phyloP scores from a whole-genome alignment of 2,888 invertebrate species.

The Eristalinus aeneus region DNA sequence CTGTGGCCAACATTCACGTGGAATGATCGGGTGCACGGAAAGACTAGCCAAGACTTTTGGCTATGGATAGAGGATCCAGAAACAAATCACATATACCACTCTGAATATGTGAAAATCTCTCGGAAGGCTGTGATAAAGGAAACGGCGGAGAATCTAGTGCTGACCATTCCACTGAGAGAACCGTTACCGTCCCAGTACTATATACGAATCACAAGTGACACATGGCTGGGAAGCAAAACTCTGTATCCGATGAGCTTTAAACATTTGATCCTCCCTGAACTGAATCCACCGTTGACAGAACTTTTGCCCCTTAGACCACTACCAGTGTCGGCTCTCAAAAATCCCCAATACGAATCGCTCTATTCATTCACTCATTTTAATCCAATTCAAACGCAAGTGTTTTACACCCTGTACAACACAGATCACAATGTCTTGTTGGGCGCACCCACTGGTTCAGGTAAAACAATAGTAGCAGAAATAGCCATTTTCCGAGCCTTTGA shows the following conservation, averaged over 20 bases:
- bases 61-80: constrained; percentile 99
- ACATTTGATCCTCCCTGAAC: constrained; percentile 94
- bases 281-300: constrained; percentile 96
- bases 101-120: constrained; percentile 88
- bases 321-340: constrained; percentile 90
- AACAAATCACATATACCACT: constrained; percentile 96
- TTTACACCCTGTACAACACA: constrained; percentile 96
- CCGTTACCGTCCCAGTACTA: constrained; percentile 96
- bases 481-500: constrained; percentile 97
- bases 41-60: constrained; percentile 95
- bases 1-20: constrained; percentile 90
- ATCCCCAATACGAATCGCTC: constrained; percentile 88
- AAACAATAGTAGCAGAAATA: constrained; percentile 98
- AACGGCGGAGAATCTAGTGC: constrained; percentile 91
- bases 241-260: constrained; percentile 88
- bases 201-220: constrained; percentile 92
- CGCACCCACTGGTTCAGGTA: constrained; percentile 93
- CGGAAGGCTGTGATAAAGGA: constrained; percentile 84
- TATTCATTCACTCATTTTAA: constrained; percentile 98
- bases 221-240: constrained; percentile 84
- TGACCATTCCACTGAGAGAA: constrained; percentile 97
- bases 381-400: constrained; percentile 99
- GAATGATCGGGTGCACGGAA: constrained; percentile 95
- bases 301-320: constrained; percentile 94
- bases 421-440: constrained; percentile 96